Base-by-base conservation (phyloP, 2,797 vertebrate genomes). In the Chiloscyllium punctatum region DNA sequence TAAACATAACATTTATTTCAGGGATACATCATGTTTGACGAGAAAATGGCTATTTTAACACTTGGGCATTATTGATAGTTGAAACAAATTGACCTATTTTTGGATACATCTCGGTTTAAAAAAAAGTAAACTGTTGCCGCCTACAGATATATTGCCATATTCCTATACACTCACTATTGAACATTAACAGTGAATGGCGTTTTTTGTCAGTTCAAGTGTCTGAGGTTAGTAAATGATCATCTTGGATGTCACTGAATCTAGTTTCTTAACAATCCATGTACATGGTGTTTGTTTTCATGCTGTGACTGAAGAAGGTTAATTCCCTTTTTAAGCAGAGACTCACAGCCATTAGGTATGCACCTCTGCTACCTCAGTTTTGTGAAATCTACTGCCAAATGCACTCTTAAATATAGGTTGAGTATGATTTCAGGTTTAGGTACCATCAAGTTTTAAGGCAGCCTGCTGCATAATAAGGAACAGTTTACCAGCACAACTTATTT, bases 211-310 rank as follows among this genome's bases (percentile, higher is more conserved):
- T 96, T 97, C 96, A 97, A 97, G 79, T 84, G 15, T 23, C 16
- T 37, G 18, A 42, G 13, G 13, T 97, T 92, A 95, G 97, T 96
- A 96, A 97, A 97, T 96, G 96, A 96, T 97, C 97, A 97, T 97
- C 97, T 97, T 97, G n/a, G 77, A 16, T 37, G 77, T 37, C 77
- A 3, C 77, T 6, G 18, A 37, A 82, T 82, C n/a, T 13, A 37
- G 3, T 82, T 77, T 33, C 37, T 42, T 3, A 21, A 42, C 18
- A 21, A 48, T 48, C 42, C 42, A 48, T 30, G 11, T 79, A 11
- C 11, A n/a, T 79, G 3, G 72, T 33, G 72, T 37, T 37, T 82
- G 82, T 84, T 84, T 48, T 48, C 37, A 37, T 42, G 4, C 0
- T 2, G 37, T 84, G 25, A 25, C 18, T 84, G 3, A 48, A 84